Conservation (phyloP, 2,888 invertebrate species). For the Eulithis prunata region DNA sequence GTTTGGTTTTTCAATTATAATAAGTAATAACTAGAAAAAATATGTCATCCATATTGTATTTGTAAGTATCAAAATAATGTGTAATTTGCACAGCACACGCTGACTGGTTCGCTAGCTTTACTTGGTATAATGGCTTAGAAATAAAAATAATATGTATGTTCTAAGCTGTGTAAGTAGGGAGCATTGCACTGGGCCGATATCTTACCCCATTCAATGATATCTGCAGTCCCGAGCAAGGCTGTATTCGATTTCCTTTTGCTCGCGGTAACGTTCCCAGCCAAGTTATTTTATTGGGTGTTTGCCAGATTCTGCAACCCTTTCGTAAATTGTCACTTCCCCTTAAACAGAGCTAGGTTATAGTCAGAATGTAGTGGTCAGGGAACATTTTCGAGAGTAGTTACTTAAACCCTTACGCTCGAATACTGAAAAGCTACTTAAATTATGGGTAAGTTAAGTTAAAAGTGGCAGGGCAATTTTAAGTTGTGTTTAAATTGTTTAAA, state of each 20-base stretch:
- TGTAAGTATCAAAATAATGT: too few relatives aligned
- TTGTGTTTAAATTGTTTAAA: too few relatives aligned
- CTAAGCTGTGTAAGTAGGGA: conserved; percentile 24
- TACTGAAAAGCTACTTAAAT: too few relatives aligned
- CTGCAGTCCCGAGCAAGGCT: conserved; percentile 38
- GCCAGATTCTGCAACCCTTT: conserved; percentile 36
- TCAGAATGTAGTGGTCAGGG: background rate
- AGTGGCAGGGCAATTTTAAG: too few relatives aligned
- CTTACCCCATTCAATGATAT: conserved; percentile 39
- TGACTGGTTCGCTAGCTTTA: background rate
- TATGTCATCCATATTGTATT: too few relatives aligned
- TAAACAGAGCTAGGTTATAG: conserved; percentile 6
- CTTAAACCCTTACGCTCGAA: too few relatives aligned
- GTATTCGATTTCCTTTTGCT: conserved; percentile 32
- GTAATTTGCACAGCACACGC: too few relatives aligned
- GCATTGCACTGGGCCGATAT: conserved; percentile 36
- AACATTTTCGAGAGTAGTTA: too few relatives aligned
- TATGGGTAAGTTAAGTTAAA: too few relatives aligned
- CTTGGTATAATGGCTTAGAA: background rate
- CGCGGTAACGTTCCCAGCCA: conserved; percentile 28
- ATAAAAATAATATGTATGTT: conserved; percentile 7
- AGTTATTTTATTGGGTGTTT: conserved; percentile 38
- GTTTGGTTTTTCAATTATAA: too few relatives aligned
- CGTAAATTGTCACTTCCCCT: conserved; percentile 32
- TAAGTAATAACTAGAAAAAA: too few relatives aligned